Conservation (phyloP, 53 echinoderm and acorn worm species). For the Paelopatides confundens region DNA sequence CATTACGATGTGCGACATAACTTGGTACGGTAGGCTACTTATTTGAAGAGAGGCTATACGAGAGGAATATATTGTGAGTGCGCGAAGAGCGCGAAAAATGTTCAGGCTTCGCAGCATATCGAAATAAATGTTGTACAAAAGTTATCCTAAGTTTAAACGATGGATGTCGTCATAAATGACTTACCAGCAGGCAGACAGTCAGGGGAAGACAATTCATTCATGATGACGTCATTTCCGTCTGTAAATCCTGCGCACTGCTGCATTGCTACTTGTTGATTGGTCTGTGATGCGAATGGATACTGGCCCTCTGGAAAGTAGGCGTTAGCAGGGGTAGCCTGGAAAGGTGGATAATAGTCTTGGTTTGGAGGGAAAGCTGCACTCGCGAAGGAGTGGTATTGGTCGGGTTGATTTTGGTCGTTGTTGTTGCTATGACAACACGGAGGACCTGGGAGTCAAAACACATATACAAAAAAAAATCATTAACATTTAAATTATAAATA, state of each 20-base stretch:
- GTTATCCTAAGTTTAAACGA: no score
- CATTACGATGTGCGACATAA: no score
- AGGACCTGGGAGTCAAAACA: background rate
- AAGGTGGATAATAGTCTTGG: conserved; percentile 47
- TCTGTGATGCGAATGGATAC: background rate
- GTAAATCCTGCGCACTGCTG: background rate
- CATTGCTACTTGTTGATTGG: conserved; percentile 7
- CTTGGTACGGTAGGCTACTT: no score
- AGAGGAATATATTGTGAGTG: no score
- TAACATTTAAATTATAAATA: no score
- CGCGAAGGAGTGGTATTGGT: conserved; percentile 70
- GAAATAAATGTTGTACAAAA: no score
- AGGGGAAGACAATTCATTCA: conserved; percentile 1
- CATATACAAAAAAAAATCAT: no score
- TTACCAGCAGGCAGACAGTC: conserved; percentile 26
- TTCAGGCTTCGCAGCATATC: no score
- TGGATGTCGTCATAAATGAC: no score
- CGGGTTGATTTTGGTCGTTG: conserved; percentile 76
- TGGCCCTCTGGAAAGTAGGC: conserved; percentile 22
- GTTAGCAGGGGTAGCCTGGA: conserved; percentile 48
- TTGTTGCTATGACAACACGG: conserved; percentile 69
- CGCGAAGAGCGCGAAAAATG: no score
- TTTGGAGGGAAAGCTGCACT: conserved; percentile 58
- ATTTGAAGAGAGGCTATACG: no score
- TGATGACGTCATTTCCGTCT: conserved; percentile 12